A percentile compares a stretch with the other conserved stretches of the same genome.
phyloP scores from a whole-genome alignment of 2,888 invertebrate species.

The Eubasilissa splendida region DNA sequence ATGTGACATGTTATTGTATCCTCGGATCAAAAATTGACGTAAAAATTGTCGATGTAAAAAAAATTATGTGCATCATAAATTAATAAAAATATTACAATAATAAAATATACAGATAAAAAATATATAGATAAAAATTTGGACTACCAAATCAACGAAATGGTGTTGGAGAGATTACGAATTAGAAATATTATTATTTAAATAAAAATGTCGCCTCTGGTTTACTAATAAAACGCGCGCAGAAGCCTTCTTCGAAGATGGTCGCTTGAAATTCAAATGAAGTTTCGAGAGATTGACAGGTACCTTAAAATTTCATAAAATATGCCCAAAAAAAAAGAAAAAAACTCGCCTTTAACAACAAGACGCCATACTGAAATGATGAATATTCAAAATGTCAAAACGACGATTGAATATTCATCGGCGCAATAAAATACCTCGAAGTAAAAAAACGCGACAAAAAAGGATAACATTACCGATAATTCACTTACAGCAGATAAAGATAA shows the following conservation, averaged over 20 bases:
- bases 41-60: too few species aligned
- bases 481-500: background rate
- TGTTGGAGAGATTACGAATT: too few species aligned
- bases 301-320: conserved; percentile 45
- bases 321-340: conserved; percentile 45
- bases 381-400: conserved; percentile 53
- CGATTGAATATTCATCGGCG: conserved; percentile 57
- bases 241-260: conserved; percentile 45
- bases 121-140: too few species aligned
- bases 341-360: conserved; percentile 52
- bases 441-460: conserved; percentile 29
- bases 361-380: conserved; percentile 51
- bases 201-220: conserved; percentile 26
- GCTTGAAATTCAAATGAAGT: conserved; percentile 49
- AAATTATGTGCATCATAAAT: too few species aligned
- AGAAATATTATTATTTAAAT: conserved; percentile 11
- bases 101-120: too few species aligned
- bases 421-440: conserved; percentile 52
- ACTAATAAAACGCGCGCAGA: conserved; percentile 38
- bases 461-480: conserved; percentile 26
- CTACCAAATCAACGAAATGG: too few species aligned
- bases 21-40: too few species aligned
- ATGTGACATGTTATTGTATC: too few species aligned
- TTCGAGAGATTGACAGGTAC: conserved; percentile 47
- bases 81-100: too few species aligned